Percentiles rank a stretch among this genome's conserved stretches.
Conservation (phyloP, 2,888 invertebrate genomes). For the Watsonalla cultraria region DNA sequence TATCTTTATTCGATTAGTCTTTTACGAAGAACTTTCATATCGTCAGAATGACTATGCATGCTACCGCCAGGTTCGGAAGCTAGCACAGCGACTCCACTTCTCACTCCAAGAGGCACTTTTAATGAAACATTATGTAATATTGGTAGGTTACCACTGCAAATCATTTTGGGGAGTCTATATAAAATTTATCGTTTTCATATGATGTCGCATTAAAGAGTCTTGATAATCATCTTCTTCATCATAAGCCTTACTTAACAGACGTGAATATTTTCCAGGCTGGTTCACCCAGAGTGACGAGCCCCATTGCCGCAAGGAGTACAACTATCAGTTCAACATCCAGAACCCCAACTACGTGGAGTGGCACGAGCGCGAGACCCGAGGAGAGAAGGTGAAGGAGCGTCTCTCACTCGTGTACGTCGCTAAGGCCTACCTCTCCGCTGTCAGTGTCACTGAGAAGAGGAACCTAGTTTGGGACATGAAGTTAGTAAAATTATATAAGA, state of each 20-base stretch:
- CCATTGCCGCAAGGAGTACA: slow-evolving; percentile 89
- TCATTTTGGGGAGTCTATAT: no score
- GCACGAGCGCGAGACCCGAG: slow-evolving; percentile 88
- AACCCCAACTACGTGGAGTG: slow-evolving; percentile 90
- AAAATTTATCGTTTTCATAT: no score
- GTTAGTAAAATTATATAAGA: slow-evolving; percentile 33
- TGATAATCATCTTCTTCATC: no score
- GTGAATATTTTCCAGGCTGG: slow-evolving; percentile 80
- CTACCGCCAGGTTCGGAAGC: no score
- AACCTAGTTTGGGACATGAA: slow-evolving; percentile 91
- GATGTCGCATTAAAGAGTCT: no score
- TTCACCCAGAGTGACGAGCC: slow-evolving; percentile 90
- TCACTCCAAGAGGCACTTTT: no score
- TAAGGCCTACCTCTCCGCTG: slow-evolving; percentile 87
- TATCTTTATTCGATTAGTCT: no score
- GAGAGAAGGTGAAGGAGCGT: slow-evolving; percentile 80
- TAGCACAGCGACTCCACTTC: no score
- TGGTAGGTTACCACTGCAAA: no score
- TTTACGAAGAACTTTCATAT: no score
- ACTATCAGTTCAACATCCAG: slow-evolving; percentile 84
- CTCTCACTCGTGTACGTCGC: slow-evolving; percentile 88
- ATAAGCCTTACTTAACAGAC: background rate
- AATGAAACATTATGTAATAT: no score
- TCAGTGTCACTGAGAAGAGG: slow-evolving; percentile 92
- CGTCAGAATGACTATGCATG: no score